Percentiles rank a stretch among this genome's conserved stretches.
Evolutionary conservation across 2,113 vertebrate genomes (phyloP).

Genomic region (Tychaedon coryphoeus): DNA sequence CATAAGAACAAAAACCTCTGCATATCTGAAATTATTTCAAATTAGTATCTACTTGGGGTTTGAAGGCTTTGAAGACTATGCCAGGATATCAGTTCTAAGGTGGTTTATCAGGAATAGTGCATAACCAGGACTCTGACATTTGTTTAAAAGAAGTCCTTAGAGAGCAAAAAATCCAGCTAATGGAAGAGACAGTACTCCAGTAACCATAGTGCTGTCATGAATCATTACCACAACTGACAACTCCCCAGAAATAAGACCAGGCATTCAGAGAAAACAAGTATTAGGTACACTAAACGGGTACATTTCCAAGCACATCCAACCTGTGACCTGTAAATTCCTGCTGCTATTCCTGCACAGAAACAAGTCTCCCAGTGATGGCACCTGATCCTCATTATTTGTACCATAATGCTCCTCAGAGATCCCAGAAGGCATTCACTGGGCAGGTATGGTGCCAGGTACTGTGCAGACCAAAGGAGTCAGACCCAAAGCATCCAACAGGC

Average conservation of each 20-base stretch:
- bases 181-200: not conserved
- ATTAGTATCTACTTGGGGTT: not conserved
- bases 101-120: not conserved
- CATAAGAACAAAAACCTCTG: not conserved
- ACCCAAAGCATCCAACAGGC: not conserved
- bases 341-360: not conserved
- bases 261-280: not conserved
- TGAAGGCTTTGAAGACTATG: not conserved
- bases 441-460: not conserved
- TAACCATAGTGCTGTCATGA: not conserved
- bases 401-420: not conserved
- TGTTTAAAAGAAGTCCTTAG: not conserved
- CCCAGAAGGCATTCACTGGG: not conserved
- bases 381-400: not conserved
- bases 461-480: not conserved
- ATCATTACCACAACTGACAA: not conserved
- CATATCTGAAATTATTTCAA: not conserved
- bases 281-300: fast-evolving
- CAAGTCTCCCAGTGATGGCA: not conserved
- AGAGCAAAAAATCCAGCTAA: not conserved
- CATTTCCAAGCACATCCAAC: not conserved
- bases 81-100: not conserved
- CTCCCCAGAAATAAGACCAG: not conserved
- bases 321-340: not conserved
- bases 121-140: not conserved